phyloP scores from a whole-genome alignment of 2,797 vertebrate species.

The Hypotaenidia okinawae region DNA sequence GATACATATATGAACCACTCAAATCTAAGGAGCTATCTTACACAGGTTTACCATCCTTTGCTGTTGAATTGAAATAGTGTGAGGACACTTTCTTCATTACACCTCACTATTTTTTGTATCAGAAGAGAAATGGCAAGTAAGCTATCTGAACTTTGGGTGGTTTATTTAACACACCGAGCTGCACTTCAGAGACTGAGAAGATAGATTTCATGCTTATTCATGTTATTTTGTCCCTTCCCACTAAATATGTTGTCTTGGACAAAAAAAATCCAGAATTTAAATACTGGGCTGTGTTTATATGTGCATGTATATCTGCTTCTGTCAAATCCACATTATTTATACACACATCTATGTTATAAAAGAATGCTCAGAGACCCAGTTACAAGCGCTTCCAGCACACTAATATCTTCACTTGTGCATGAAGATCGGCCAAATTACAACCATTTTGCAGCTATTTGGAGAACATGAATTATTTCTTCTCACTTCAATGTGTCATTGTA shows the following conservation, averaged over 20 bases:
- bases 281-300: neutral
- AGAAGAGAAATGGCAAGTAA: neutral
- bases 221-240: constrained; percentile 3
- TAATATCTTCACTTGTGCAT: neutral
- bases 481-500: constrained; percentile 41
- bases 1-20: neutral
- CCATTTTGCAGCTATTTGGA: constrained; percentile 28
- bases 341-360: neutral
- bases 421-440: constrained; percentile 4
- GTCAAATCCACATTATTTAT: neutral
- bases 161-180: neutral
- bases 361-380: neutral
- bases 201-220: neutral
- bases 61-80: neutral
- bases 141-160: neutral
- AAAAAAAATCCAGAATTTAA: neutral
- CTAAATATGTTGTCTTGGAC: neutral
- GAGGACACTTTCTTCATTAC: neutral
- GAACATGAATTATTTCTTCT: constrained; percentile 14
- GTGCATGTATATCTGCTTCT: neutral
- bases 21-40: neutral
- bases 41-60: neutral
- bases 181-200: neutral
- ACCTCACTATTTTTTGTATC: neutral
- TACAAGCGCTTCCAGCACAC: neutral